phyloP scores from a whole-genome alignment of 2,113 vertebrate species.

The Rhombomys opimus region DNA sequence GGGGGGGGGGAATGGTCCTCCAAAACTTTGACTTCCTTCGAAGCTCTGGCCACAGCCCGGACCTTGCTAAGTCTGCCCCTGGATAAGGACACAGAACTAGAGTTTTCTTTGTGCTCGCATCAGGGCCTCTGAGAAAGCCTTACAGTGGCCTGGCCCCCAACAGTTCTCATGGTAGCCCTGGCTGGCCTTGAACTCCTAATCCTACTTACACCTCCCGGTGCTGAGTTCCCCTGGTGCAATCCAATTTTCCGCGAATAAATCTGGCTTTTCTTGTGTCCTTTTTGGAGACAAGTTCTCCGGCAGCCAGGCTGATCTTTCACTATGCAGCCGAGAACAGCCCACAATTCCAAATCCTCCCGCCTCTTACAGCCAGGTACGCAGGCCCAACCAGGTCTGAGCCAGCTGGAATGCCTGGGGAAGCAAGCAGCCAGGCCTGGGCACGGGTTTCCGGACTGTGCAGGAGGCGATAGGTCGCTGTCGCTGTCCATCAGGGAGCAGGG shows the following conservation, averaged over 20 bases:
- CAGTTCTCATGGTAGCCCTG: background rate
- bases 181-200: background rate
- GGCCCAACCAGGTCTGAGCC: background rate
- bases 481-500: background rate
- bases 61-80: background rate
- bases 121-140: background rate
- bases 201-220: background rate
- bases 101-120: background rate
- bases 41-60: background rate
- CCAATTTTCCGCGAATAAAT: background rate
- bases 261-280: background rate
- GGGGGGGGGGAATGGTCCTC: background rate
- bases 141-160: background rate
- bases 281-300: background rate
- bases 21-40: background rate
- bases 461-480: background rate
- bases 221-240: background rate
- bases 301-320: background rate
- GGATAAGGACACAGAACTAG: background rate
- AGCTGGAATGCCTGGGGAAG: background rate
- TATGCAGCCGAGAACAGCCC: background rate
- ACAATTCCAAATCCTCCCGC: background rate
- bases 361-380: background rate
- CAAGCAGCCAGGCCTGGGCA: background rate
- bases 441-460: too few relatives aligned